Conservation (phyloP, 2,797 vertebrate genomes). For the Platyrinchus mystaceus region DNA sequence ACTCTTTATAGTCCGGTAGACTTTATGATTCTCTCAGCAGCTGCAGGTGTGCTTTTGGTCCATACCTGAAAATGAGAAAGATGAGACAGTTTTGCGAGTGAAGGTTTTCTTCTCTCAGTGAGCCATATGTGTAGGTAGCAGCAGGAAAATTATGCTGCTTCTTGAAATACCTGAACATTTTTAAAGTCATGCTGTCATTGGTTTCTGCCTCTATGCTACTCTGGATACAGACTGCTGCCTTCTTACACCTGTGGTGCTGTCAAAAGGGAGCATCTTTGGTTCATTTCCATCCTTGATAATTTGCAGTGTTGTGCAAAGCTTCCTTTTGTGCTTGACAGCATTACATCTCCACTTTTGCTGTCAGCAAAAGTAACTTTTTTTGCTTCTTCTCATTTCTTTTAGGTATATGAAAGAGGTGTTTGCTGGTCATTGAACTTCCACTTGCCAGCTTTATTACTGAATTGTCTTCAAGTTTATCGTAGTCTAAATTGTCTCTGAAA, state of each 20-base stretch:
- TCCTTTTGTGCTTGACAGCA: neutral
- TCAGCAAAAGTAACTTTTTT: neutral
- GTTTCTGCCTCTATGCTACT: neutral
- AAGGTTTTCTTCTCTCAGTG: neutral
- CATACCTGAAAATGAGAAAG: neutral
- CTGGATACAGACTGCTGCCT: neutral
- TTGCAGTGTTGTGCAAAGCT: neutral
- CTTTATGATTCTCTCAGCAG: neutral
- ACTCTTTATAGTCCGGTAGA: neutral
- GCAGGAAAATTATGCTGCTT: neutral
- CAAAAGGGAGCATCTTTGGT: neutral
- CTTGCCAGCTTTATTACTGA: neutral
- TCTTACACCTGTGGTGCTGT: neutral
- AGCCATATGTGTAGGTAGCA: neutral
- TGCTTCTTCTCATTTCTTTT: neutral
- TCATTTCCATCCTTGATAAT: neutral
- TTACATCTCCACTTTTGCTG: neutral
- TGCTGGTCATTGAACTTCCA: neutral
- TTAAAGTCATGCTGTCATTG: fast-evolving
- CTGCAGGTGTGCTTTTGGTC: neutral
- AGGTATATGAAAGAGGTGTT: neutral
- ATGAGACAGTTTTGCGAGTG: neutral
- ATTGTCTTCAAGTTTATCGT: neutral
- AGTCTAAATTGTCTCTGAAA: neutral
- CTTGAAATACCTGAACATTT: neutral